Conservation (phyloP, 2,797 vertebrate genomes). For the Sciurus carolinensis region DNA sequence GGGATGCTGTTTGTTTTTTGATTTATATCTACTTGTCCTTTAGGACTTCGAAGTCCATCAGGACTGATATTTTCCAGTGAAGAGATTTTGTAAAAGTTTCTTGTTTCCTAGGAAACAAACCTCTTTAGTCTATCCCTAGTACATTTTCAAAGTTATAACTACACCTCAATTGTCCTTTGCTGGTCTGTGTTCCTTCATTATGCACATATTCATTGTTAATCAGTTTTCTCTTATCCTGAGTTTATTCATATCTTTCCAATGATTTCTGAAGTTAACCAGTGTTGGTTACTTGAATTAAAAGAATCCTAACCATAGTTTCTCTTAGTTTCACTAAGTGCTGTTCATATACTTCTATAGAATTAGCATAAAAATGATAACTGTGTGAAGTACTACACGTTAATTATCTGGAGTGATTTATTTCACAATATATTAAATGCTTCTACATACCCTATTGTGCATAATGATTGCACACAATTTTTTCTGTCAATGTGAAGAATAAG, state of each 20-base stretch:
- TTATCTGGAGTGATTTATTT: not conserved
- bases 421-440: no score
- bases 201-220: not conserved
- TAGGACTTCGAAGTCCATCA: not conserved
- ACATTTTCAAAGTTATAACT: not conserved
- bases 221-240: not conserved
- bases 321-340: not conserved
- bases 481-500: not conserved
- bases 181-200: not conserved
- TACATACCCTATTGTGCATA: not conserved
- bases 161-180: not conserved
- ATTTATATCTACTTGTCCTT: not conserved
- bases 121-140: not conserved
- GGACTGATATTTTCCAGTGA: not conserved
- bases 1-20: not conserved
- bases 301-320: not conserved
- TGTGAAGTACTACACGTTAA: not conserved
- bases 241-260: not conserved
- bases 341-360: not conserved
- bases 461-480: not conserved
- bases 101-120: not conserved
- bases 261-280: not conserved
- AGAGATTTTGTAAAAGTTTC: not conserved
- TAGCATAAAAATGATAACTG: not conserved
- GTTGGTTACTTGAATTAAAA: not conserved